These are phyloP conservation scores for Lithobates sylvaticus DNA, from an alignment of 2,797 vertebrate species.

Conservation along the genomic window DNA sequence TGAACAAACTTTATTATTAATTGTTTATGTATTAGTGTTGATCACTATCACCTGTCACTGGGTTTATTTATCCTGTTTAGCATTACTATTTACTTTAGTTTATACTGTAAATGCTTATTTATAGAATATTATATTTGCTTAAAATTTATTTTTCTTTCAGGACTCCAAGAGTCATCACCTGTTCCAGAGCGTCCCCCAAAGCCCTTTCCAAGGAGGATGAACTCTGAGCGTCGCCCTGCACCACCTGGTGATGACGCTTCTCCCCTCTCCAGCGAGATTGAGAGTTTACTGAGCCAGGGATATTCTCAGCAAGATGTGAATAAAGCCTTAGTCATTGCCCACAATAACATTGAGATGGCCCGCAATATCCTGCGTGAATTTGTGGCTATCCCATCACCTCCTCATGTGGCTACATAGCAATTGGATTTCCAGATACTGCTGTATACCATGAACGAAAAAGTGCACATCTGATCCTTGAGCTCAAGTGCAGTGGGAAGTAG, in stretches of 20 bases:
- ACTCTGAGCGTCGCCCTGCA: conserved; percentile 87
- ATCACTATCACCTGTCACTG: no score
- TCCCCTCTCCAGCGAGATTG: conserved; percentile 90
- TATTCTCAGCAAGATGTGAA: conserved; percentile 99
- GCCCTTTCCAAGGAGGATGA: conserved; percentile 92
- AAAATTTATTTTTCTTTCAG: conserved; percentile 67
- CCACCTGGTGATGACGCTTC: conserved; percentile 63
- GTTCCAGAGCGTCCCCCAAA: conserved; percentile 95
- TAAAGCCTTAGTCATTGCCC: conserved; percentile 97
- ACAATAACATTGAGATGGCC: conserved; percentile 99
- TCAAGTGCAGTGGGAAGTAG: conserved; percentile 33
- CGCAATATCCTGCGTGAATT: conserved; percentile 98
- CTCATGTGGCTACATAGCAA: conserved; percentile 94
- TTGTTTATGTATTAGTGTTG: no score
- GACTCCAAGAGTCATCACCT: conserved; percentile 81
- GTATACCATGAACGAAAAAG: conserved; percentile 18
- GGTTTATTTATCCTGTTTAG: no score
- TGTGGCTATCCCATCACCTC: conserved; percentile 90
- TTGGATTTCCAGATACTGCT: background rate
- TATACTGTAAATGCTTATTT: no score
- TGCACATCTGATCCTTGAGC: conserved; percentile 32
- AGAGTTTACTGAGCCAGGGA: conserved; percentile 95
- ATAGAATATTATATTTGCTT: no score
- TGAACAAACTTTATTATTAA: no score
- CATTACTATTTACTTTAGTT: no score